Evolutionary conservation across 2,888 invertebrate species (phyloP).

Genomic region (Tillus elongatus): DNA sequence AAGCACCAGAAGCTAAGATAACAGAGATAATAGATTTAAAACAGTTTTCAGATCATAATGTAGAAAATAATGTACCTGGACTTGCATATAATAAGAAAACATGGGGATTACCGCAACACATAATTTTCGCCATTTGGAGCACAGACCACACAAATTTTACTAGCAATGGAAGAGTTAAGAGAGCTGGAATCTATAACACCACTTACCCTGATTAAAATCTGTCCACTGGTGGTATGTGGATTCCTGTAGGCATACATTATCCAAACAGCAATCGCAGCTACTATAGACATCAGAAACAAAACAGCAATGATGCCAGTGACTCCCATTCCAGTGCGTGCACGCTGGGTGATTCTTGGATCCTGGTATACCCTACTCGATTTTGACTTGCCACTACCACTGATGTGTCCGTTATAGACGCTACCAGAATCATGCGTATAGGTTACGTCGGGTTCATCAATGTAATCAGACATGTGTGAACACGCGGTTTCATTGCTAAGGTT

Average conservation of each 20-base stretch:
- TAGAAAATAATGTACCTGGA: no score
- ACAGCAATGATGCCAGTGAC: slow-evolving; percentile 57
- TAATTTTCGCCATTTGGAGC: no score
- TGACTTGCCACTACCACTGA: slow-evolving; percentile 4
- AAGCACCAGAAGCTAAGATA: no score
- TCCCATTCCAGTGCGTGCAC: slow-evolving; percentile 40
- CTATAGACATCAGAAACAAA: slow-evolving; percentile 58
- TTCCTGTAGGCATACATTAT: slow-evolving; percentile 89
- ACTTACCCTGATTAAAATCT: slow-evolving; percentile 88
- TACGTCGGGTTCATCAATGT: slow-evolving; percentile 19
- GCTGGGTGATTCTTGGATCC: not conserved
- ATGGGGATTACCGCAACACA: no score
- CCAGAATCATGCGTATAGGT: slow-evolving; percentile 21
- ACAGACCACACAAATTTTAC: no score
- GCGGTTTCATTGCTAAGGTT: slow-evolving; percentile 28
- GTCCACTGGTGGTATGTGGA: slow-evolving; percentile 92
- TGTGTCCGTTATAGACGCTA: slow-evolving; percentile 12
- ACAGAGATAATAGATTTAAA: no score
- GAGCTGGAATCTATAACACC: no score
- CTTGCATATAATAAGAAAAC: no score
- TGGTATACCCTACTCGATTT: slow-evolving; percentile 7
- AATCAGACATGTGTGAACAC: slow-evolving; percentile 23
- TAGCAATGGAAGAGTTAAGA: no score
- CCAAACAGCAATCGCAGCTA: slow-evolving; percentile 69
- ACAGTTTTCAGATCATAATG: no score